Conservation (phyloP, 2,113 vertebrate species). For the Tiliqua scincoides region DNA sequence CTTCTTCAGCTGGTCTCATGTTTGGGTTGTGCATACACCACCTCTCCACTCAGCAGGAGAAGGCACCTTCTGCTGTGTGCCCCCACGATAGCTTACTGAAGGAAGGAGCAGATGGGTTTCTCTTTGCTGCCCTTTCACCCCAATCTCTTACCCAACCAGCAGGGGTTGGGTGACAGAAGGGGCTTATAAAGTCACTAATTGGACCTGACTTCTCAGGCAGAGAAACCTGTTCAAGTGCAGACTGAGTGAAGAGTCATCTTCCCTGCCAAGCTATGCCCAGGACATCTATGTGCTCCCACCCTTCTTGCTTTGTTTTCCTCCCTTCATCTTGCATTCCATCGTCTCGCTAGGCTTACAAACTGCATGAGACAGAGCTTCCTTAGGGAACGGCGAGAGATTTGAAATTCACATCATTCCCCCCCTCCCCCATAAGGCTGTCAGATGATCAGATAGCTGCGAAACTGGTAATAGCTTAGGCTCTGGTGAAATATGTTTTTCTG, state of each 20-base stretch:
- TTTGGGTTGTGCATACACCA: no score
- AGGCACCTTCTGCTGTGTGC: no score
- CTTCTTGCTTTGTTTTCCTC: slow-evolving; percentile 20
- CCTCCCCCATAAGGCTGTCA: slow-evolving; percentile 72
- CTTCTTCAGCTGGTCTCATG: no score
- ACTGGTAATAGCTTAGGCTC: slow-evolving; percentile 76
- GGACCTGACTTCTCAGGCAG: not conserved
- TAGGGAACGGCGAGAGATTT: slow-evolving; percentile 62
- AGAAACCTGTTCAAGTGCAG: not conserved
- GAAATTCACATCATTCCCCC: slow-evolving; percentile 75
- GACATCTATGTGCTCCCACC: slow-evolving; percentile 6
- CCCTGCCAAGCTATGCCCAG: not conserved
- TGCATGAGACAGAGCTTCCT: slow-evolving; percentile 60
- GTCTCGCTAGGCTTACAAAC: slow-evolving; percentile 58
- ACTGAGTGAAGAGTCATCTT: no score
- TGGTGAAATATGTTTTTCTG: slow-evolving; percentile 77
- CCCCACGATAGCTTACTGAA: no score
- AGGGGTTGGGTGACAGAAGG: no score
- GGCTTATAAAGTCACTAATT: not conserved
- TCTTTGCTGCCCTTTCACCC: no score
- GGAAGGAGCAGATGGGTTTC: no score
- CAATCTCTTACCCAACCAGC: no score
- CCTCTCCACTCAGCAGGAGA: no score
- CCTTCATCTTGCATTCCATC: slow-evolving; percentile 48
- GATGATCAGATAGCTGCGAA: slow-evolving; percentile 75